These are phyloP conservation scores for Ferdinandea cuprea DNA, from an alignment of 2,888 invertebrate species.

Conservation along the genomic window DNA sequence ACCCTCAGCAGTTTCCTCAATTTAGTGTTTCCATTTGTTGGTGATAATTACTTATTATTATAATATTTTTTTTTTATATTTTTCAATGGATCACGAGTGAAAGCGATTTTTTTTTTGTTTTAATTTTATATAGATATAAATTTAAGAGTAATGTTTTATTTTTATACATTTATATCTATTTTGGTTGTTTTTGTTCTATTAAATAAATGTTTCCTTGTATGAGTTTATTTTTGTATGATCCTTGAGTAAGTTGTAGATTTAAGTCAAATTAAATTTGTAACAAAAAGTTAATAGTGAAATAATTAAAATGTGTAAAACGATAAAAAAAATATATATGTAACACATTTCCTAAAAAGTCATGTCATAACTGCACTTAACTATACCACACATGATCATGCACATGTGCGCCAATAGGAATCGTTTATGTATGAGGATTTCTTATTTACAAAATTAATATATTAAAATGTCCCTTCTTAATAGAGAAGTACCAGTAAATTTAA, in stretches of 20 bases:
- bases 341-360: no score
- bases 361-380: no score
- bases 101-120: conserved; percentile 59
- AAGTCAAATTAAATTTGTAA: conserved; percentile 24
- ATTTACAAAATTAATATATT: no score
- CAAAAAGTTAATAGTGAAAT: neutral
- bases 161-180: conserved; percentile 1
- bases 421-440: no score
- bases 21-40: conserved; percentile 61
- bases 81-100: conserved; percentile 64
- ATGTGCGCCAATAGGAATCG: no score
- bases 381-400: no score
- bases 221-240: conserved; percentile 39
- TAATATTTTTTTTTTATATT: conserved; percentile 51
- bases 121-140: neutral
- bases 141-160: conserved; percentile 13
- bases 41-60: conserved; percentile 57
- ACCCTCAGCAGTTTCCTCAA: conserved; percentile 64
- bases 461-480: conserved; percentile 1
- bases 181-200: conserved; percentile 28
- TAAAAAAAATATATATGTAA: no score
- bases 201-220: conserved; percentile 24
- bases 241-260: conserved; percentile 15
- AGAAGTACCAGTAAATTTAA: conserved; percentile 20
- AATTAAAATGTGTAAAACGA: neutral